Base-by-base conservation (phyloP, 2,113 vertebrate genomes). In the Heterotis niloticus region DNA sequence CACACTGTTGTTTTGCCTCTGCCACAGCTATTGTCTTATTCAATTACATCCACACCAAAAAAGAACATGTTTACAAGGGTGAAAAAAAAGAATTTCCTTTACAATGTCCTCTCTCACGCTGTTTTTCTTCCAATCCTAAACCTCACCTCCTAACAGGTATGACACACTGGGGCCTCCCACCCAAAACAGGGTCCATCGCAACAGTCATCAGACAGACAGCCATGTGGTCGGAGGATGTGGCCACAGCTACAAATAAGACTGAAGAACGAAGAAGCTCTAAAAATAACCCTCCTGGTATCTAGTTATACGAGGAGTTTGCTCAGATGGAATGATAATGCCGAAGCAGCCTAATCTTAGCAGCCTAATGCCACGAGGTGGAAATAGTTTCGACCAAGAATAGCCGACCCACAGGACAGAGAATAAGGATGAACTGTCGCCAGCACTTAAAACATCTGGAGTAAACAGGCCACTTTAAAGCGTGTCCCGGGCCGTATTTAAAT, bases 341-440 rank as follows among this genome's bases (percentile, higher is more conserved):
- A 96, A 90, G 3, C 93, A 88, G 89, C 91, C 96, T 98, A 98
- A 98, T 98, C 96, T 98, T 97, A 98, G 95, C 95, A 92, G 92
- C 91, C 95, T 93, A 87, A 95, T 96, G 94, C 95, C 94, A 94
- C 94, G 93, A 96, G 93, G 94, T 94, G 92, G 94, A 96, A 98
- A 98, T 99, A 98, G 94, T 93, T 83, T 44, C 86, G 86, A 87
- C 96, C 95, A 97, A 97, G 95, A 97, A 98, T 98, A 99, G 95
- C 95, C 95, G 96, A 96, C 96, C 97, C 95, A 95, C 91, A 93
- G 92, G 95, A 96, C 93, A 95, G 90, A 91, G 91, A 92, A 94
- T 90, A 88, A 93, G 93, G 91, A 91, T 84, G 88, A 92, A 90
- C 77, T 82, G 80, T 88, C 86, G 20, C 77, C 57, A 23, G 52